phyloP scores from a whole-genome alignment of 2,113 vertebrate genomes.

The Tetrao urogallus region DNA sequence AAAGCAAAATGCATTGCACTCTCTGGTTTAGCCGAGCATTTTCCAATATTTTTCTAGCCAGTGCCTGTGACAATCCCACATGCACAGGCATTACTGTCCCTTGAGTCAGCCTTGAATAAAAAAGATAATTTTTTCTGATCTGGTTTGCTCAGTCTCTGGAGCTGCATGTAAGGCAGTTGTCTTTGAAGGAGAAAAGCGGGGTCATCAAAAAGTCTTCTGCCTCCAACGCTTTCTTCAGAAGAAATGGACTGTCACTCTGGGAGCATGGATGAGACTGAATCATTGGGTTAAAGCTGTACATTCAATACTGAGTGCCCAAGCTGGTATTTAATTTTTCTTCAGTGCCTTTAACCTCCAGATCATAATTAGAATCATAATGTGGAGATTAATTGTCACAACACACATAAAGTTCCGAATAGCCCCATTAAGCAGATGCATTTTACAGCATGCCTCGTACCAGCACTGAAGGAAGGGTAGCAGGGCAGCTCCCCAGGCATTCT shows the following conservation, averaged over 20 bases:
- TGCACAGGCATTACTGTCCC: background rate
- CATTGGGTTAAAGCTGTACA: background rate
- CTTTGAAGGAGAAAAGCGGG: background rate
- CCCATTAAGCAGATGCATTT: background rate
- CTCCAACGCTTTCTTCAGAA: background rate
- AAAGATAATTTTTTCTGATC: background rate
- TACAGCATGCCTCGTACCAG: background rate
- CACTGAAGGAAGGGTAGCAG: background rate
- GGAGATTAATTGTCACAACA: conserved; percentile 1
- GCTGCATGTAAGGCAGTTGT: background rate
- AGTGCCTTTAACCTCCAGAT: background rate
- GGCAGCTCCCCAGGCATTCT: background rate
- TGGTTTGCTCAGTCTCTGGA: background rate
- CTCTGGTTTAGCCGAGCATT: background rate
- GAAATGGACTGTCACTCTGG: background rate
- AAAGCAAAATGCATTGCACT: background rate
- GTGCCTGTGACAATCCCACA: background rate
- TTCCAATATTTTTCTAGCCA: background rate
- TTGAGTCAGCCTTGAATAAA: background rate
- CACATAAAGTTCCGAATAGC: background rate
- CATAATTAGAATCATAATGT: background rate
- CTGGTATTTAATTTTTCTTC: background rate
- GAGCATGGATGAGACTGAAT: background rate
- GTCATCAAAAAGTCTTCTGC: background rate
- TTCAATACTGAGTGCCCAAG: background rate